These are phyloP conservation scores for Heptranchias perlo DNA, from an alignment of 2,113 vertebrate genomes.

Conservation along the genomic window DNA sequence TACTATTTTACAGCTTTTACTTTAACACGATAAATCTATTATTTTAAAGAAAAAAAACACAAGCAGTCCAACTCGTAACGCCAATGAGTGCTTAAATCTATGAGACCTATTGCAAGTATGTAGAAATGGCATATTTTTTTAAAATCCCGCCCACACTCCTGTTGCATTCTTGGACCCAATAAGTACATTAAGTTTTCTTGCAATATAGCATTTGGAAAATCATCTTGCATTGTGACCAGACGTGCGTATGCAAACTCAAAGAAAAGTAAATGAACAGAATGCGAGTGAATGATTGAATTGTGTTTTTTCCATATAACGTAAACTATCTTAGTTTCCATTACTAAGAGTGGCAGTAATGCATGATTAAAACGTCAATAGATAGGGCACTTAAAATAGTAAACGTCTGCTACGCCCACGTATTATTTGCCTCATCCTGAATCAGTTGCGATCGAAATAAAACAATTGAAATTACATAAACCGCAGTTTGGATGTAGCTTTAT, in stretches of 20 bases:
- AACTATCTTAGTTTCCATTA: background rate
- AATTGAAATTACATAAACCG: background rate
- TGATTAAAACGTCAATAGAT: too few relatives aligned
- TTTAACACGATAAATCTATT: background rate
- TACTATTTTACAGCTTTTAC: background rate
- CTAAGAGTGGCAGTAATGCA: background rate
- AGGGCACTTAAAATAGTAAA: background rate
- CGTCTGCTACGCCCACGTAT: background rate
- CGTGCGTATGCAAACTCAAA: background rate
- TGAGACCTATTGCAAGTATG: background rate
- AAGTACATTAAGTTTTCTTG: background rate
- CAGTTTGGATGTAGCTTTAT: background rate
- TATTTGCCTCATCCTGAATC: background rate
- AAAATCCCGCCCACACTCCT: background rate
- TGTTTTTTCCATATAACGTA: background rate
- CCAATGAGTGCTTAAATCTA: background rate
- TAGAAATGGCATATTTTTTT: background rate
- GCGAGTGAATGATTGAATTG: background rate
- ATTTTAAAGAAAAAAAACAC: background rate
- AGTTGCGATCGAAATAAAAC: background rate
- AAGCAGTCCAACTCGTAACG: background rate
- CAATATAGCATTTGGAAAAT: background rate
- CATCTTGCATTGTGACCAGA: background rate
- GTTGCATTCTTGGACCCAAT: background rate
- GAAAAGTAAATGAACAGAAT: background rate